phyloP scores from a whole-genome alignment of 2,113 vertebrate species.

The Actenoides hombroni region DNA sequence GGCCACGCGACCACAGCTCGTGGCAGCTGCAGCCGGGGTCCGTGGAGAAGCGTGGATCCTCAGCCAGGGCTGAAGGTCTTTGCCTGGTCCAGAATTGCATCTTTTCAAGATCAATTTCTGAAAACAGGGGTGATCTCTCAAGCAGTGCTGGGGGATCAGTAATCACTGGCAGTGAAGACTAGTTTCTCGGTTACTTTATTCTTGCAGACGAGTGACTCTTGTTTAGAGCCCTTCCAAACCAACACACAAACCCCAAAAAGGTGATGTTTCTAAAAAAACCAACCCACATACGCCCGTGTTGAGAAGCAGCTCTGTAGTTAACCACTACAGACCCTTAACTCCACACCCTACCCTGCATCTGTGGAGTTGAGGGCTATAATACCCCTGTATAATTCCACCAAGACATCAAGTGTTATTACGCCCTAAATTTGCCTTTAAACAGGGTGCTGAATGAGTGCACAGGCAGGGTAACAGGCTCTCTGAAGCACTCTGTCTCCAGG shows the following conservation, averaged over 20 bases:
- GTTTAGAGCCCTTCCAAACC: background rate
- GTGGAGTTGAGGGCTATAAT: background rate
- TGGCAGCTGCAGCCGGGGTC: background rate
- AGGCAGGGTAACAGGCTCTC: background rate
- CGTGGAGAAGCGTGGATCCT: background rate
- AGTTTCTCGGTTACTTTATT: background rate
- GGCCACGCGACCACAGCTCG: background rate
- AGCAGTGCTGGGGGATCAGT: background rate
- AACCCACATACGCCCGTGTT: accelerated
- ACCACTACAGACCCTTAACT: background rate
- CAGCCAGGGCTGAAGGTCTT: background rate
- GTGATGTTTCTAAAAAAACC: background rate
- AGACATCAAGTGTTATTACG: background rate
- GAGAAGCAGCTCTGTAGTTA: background rate
- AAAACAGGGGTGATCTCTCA: background rate
- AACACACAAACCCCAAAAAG: background rate
- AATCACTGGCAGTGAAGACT: background rate
- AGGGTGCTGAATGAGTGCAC: background rate
- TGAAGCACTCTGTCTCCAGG: background rate
- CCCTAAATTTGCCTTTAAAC: background rate
- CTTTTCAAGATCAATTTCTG: background rate
- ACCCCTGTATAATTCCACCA: background rate
- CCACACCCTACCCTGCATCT: background rate
- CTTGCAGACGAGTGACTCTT: background rate
- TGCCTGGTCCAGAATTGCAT: background rate